Conservation (phyloP, 1,140 invertebrate species). For the Hyles euphorbiae region DNA sequence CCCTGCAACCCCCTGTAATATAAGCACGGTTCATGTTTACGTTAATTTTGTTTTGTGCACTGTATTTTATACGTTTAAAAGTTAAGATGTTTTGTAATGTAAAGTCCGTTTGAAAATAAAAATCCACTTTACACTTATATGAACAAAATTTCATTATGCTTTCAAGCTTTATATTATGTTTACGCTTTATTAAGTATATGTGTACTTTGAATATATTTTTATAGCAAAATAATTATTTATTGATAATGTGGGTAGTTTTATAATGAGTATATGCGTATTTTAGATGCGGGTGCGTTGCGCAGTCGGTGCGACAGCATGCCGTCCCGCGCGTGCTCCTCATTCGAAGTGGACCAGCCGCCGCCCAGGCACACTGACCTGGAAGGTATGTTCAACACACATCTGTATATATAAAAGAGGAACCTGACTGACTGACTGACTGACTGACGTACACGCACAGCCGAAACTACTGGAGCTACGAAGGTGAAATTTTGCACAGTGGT, state of each 20-base stretch:
- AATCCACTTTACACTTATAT: neutral
- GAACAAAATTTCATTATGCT: conserved; percentile 1
- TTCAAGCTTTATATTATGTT: conserved; percentile 2
- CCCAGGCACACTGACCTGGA: conserved; percentile 35
- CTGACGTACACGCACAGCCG: too few relatives aligned
- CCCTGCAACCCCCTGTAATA: too few relatives aligned
- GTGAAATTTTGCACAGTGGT: too few relatives aligned
- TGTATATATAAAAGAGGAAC: too few relatives aligned
- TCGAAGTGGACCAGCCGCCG: conserved; percentile 59
- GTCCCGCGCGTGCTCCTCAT: conserved; percentile 73
- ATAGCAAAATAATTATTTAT: neutral
- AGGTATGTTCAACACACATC: conserved; percentile 19
- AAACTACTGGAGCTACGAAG: too few relatives aligned
- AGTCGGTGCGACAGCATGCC: conserved; percentile 89
- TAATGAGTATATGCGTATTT: conserved; percentile 10
- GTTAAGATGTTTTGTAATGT: neutral
- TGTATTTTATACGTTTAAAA: neutral
- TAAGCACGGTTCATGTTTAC: conserved; percentile 1
- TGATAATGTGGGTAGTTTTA: neutral
- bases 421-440: too few relatives aligned
- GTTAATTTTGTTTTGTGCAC: neutral
- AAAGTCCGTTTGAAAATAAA: neutral
- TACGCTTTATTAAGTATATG: neutral
- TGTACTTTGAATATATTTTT: neutral
- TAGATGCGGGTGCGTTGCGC: conserved; percentile 68